phyloP scores from a whole-genome alignment of 2,113 vertebrate species.

The Octodon degus region DNA sequence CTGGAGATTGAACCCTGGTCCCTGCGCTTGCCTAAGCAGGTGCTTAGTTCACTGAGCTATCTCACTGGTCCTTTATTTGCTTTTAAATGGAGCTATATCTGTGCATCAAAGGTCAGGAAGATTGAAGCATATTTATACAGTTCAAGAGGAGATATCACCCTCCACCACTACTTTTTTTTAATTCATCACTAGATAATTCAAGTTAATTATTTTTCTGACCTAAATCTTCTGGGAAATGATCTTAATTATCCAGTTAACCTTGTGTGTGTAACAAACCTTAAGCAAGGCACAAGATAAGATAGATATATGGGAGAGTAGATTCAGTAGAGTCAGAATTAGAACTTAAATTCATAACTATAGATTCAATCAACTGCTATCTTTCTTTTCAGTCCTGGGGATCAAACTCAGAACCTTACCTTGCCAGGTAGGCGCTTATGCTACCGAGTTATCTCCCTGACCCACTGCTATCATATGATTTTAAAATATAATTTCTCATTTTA shows the following conservation, averaged over 20 bases:
- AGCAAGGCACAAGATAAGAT: conserved; percentile 43
- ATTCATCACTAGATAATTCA: conserved; percentile 62
- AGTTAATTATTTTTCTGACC: conserved; percentile 77
- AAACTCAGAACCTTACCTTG: no score
- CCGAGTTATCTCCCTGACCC: no score
- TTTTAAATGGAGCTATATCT: not conserved
- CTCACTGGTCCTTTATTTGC: not conserved
- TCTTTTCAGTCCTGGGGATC: no score
- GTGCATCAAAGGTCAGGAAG: conserved; percentile 31
- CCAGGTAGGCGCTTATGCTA: no score
- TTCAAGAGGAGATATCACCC: conserved; percentile 44
- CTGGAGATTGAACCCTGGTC: no score
- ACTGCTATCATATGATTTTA: not conserved
- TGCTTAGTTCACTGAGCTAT: no score
- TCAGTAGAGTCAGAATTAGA: not conserved
- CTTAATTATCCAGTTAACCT: conserved; percentile 75
- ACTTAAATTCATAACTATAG: not conserved
- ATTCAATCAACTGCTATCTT: conserved; percentile 10
- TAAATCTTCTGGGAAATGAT: conserved; percentile 62
- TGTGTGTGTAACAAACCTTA: conserved; percentile 55
- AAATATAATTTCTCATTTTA: conserved; percentile 32
- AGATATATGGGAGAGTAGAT: not conserved
- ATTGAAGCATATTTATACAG: conserved; percentile 51
- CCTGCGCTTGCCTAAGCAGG: no score
- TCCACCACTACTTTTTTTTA: not conserved